A percentile compares a stretch with the other conserved stretches of the same genome.
Evolutionary conservation across 1,140 invertebrate species (phyloP).

Genomic region (Meloidogyne floridensis): DNA sequence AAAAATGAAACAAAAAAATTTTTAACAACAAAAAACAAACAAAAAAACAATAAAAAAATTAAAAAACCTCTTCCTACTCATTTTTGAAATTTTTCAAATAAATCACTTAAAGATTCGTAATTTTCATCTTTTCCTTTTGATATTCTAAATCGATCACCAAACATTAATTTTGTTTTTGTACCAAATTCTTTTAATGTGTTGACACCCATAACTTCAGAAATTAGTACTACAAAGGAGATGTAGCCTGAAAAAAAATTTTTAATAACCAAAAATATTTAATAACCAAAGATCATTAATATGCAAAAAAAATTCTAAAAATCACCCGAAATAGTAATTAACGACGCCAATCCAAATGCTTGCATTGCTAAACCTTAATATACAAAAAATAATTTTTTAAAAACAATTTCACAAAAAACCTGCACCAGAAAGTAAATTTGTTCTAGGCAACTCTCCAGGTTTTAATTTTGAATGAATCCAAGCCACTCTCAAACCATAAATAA

Average conservation of each 20-base stretch:
- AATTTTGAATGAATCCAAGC: constrained; percentile 44
- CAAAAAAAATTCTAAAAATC: not conserved
- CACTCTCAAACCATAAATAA: constrained; percentile 43
- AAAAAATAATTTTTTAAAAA: not conserved
- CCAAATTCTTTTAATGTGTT: constrained; percentile 52
- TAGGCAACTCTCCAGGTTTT: constrained; percentile 39
- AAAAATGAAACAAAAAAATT: not conserved
- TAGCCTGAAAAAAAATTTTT: constrained; percentile 12
- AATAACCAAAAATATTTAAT: not conserved
- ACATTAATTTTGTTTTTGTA: constrained; percentile 32
- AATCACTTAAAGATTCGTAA: constrained; percentile 35
- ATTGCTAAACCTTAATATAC: constrained; percentile 33
- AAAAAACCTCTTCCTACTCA: not conserved
- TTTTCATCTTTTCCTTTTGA: constrained; percentile 34
- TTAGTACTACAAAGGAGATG: constrained; percentile 32
- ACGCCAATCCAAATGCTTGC: constrained; percentile 45
- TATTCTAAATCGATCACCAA: constrained; percentile 48
- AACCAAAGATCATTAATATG: too few relatives aligned
- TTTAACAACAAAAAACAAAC: not conserved
- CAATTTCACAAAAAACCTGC: constrained; percentile 20
- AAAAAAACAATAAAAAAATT: constrained; percentile 5
- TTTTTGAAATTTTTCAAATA: constrained; percentile 42
- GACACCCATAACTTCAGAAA: constrained; percentile 40
- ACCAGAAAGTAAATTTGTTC: constrained; percentile 37
- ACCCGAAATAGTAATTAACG: constrained; percentile 47